A percentile compares a stretch with the other conserved stretches of the same genome.
These are phyloP conservation scores for Mimas tiliae DNA, from an alignment of 2,888 invertebrate species.

Conservation along the genomic window DNA sequence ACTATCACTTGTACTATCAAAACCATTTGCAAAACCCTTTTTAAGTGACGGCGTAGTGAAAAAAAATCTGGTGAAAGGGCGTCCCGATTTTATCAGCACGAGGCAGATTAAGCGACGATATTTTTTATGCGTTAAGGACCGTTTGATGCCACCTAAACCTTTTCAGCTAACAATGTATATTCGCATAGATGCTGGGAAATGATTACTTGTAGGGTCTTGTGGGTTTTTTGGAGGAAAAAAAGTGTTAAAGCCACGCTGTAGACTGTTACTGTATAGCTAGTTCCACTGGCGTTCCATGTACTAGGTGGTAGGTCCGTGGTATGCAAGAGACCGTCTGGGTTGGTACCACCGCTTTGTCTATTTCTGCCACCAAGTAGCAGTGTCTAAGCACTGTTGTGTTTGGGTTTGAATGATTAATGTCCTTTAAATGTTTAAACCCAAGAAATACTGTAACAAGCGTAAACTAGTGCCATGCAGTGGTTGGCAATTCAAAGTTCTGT, in stretches of 20 bases:
- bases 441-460: too few relatives aligned
- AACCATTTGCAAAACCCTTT: conserved; percentile 5
- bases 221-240: not conserved
- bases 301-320: too few relatives aligned
- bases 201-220: conserved; percentile 1
- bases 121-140: conserved; percentile 37
- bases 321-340: too few relatives aligned
- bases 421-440: too few relatives aligned
- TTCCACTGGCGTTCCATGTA: too few relatives aligned
- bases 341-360: too few relatives aligned
- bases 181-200: not conserved
- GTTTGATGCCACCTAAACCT: conserved; percentile 30
- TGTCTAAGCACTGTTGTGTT: too few relatives aligned
- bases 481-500: too few relatives aligned
- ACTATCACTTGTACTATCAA: conserved; percentile 6
- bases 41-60: conserved; percentile 10
- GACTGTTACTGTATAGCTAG: not conserved
- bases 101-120: conserved; percentile 40
- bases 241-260: too few relatives aligned
- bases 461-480: too few relatives aligned
- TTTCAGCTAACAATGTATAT: conserved; percentile 30
- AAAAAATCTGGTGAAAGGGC: conserved; percentile 29
- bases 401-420: too few relatives aligned
- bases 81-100: conserved; percentile 37
- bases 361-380: too few relatives aligned